Evolutionary conservation across 1,140 invertebrate species (phyloP), one percentile per base, ranked within the genome.

Genomic region (Sycophaga agraensis): DNA sequence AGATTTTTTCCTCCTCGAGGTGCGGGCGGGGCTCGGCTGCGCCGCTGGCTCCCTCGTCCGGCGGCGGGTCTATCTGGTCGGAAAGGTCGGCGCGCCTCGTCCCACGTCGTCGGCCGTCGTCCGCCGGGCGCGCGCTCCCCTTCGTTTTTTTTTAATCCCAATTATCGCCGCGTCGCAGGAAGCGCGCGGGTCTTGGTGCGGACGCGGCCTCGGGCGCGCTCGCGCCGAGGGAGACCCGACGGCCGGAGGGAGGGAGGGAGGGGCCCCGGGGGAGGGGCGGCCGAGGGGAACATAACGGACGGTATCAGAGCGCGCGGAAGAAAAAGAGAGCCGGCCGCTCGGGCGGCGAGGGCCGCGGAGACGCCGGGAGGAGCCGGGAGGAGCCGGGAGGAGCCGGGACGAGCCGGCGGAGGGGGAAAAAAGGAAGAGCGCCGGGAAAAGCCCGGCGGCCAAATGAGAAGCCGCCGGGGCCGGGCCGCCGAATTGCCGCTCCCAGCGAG

Each of bases 141-240:
- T 43, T 59, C 28, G 17, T 61, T 61, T 60, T 59, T 59, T 61
- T 61, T 61, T 61, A 61, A 61, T 61, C 59, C 59, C 50, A 61
- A 61, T 61, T 61, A 61, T 61, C 59, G 40, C 50, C 55, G 42
- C 59, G 50, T 54, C 59, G 59, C 59, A 61, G 59, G 50, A 61
- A 61, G 59, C 54, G 17, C 49, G 12, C 28, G 17, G 48, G 14
- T 59, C 37, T 51, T 40, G 35, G 35, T 24, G 16, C 40, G 40
- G 8, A 49, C 39, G 22, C 39, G 19, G 5, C 12, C 58, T 11
- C 48, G 28, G 16, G 22, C 57, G 39, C 34, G n/a, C 28, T 12
- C 37, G 8, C 39, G 1, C 16, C 14, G 16, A 43, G n/a, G 9
- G 12, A 17, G 16, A 8, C 26, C n/a, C 22, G 26, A 59, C 11